Conservation (phyloP, 2,113 vertebrate genomes). For the Archocentrus centrarchus region DNA sequence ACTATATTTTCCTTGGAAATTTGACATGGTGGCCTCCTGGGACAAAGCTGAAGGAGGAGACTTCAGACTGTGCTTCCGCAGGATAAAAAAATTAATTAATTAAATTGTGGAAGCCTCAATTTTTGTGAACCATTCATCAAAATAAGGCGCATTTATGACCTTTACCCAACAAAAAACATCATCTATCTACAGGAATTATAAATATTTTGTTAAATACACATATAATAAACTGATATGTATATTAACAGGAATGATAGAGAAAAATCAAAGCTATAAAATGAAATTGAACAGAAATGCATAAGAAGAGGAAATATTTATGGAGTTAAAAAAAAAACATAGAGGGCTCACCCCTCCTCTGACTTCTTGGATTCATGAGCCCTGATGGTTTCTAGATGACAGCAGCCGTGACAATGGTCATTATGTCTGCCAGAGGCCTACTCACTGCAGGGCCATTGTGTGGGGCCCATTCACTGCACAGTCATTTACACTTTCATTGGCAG, state of each 20-base stretch:
- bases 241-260: background rate
- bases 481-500: conserved; percentile 85
- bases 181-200: background rate
- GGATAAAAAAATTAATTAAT: background rate
- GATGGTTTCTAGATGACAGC: conserved; percentile 70
- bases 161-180: background rate
- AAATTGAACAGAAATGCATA: background rate
- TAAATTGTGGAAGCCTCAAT: conserved; percentile 8
- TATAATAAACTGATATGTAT: background rate
- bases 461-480: conserved; percentile 75
- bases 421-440: conserved; percentile 74
- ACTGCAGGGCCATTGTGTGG: conserved; percentile 69
- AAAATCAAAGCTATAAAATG: background rate
- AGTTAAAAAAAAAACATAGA: background rate
- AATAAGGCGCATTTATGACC: background rate
- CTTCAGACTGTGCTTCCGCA: conserved; percentile 39
- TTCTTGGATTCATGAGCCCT: conserved; percentile 57
- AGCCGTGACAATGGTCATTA: conserved; percentile 77
- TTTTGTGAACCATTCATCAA: conserved; percentile 18
- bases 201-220: background rate
- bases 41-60: conserved; percentile 61
- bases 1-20: conserved; percentile 65
- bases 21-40: conserved; percentile 66
- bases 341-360: background rate
- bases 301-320: background rate